A percentile compares a stretch with the other conserved stretches of the same genome.
Conservation (phyloP, 2,888 invertebrate species). For the Epinotia bilunana region DNA sequence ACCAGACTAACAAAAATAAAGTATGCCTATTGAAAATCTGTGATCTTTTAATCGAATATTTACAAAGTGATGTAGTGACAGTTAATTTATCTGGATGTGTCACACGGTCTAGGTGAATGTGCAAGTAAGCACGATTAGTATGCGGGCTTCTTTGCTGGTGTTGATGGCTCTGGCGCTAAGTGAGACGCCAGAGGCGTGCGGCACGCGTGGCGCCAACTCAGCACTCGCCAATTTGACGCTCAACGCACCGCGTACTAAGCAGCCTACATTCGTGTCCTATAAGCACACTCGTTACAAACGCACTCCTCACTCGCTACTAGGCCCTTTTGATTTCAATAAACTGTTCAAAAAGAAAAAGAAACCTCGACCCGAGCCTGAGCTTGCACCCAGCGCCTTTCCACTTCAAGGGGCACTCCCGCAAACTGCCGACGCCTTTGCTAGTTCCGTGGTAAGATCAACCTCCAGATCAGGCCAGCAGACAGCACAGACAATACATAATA, state of each 20-base stretch:
- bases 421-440: not conserved
- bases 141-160: slow-evolving; percentile 29
- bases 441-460: not conserved
- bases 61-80: slow-evolving; percentile 16
- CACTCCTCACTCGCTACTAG: slow-evolving; percentile 66
- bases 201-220: not conserved
- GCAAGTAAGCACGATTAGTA: slow-evolving; percentile 25
- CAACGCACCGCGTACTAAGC: slow-evolving; percentile 6
- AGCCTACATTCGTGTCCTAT: slow-evolving; percentile 11
- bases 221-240: slow-evolving; percentile 15
- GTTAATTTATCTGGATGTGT: not conserved
- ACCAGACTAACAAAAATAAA: not conserved
- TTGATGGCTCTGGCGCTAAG: slow-evolving; percentile 32
- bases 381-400: slow-evolving; percentile 58
- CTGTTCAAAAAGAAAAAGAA: slow-evolving; percentile 64
- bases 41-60: slow-evolving; percentile 11
- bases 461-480: not conserved
- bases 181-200: not conserved
- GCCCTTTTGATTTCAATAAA: slow-evolving; percentile 70
- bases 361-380: slow-evolving; percentile 47
- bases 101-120: not conserved
- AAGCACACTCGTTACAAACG: slow-evolving; percentile 51
- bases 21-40: slow-evolving; percentile 9
- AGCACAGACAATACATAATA: not conserved
- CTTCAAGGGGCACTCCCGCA: slow-evolving; percentile 48